Percentiles rank a stretch among this genome's conserved stretches.
Conservation (phyloP, 2,113 vertebrate genomes). For the Bujurquina vittata region DNA sequence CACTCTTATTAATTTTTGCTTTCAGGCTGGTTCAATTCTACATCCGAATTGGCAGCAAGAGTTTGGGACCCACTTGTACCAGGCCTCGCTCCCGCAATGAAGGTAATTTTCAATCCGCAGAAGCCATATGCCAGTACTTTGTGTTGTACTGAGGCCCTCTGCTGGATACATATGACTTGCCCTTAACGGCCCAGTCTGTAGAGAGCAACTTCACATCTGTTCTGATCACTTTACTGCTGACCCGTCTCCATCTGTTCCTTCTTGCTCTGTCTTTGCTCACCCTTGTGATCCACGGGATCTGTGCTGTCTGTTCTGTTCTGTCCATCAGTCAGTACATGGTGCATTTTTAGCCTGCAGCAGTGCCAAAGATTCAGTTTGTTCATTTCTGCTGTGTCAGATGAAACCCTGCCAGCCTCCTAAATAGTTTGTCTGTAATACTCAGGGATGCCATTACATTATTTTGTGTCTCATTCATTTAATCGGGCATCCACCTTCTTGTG, state of each 20-base stretch:
- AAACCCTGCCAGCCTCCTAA: constrained; percentile 9
- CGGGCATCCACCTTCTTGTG: not conserved
- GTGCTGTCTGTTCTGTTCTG: constrained; percentile 2
- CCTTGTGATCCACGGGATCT: not conserved
- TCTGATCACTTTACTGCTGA: not conserved
- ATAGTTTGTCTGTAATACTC: constrained; percentile 10
- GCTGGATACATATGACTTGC: constrained; percentile 46
- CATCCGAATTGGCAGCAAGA: constrained; percentile 94
- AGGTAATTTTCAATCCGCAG: constrained; percentile 80
- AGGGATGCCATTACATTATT: not conserved
- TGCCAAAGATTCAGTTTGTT: constrained; percentile 20
- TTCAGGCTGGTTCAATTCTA: constrained; percentile 95
- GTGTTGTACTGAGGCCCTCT: constrained; percentile 21
- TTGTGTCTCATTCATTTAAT: not conserved
- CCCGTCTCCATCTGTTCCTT: constrained; percentile 14
- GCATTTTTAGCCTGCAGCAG: constrained; percentile 31
- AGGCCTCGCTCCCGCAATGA: constrained; percentile 94
- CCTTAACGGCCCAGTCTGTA: constrained; percentile 8
- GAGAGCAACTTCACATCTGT: constrained; percentile 1
- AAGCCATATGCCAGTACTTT: not conserved
- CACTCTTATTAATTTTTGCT: not conserved
- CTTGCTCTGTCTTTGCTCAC: constrained; percentile 23
- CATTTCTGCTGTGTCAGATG: constrained; percentile 34
- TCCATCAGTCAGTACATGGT: constrained; percentile 16
- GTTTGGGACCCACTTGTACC: constrained; percentile 88